A percentile compares a stretch with the other conserved stretches of the same genome.
These are phyloP conservation scores for Drosophila nigricruria DNA, from an alignment of 2,888 invertebrate genomes.

Conservation along the genomic window DNA sequence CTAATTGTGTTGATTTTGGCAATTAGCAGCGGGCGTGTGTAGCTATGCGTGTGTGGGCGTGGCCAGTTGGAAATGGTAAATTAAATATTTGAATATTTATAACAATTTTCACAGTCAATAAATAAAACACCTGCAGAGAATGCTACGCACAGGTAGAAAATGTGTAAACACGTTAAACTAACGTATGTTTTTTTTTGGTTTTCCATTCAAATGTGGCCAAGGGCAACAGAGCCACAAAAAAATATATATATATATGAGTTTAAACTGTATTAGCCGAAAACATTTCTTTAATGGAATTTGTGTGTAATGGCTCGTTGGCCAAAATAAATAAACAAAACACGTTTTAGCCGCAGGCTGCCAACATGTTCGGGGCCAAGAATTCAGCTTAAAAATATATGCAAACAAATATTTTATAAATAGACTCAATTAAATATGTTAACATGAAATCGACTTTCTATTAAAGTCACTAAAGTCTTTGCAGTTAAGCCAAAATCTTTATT, in stretches of 20 bases:
- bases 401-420: neutral
- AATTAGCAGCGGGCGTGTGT: conserved; percentile 45
- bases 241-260: conserved; percentile 11
- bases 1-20: conserved; percentile 57
- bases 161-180: conserved; percentile 51
- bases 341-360: neutral
- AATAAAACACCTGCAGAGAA: conserved; percentile 41
- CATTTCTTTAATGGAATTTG: conserved; percentile 38
- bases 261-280: conserved; percentile 44
- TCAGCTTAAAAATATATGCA: neutral
- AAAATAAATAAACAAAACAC: conserved; percentile 27
- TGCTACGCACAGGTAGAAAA: conserved; percentile 40
- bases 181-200: conserved; percentile 55
- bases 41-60: conserved; percentile 23
- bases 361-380: neutral
- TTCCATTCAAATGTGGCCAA: conserved; percentile 36
- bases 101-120: conserved; percentile 62
- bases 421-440: conserved; percentile 1
- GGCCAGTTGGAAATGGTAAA: conserved; percentile 18
- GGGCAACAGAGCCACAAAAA: neutral
- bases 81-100: conserved; percentile 58
- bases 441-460: neutral
- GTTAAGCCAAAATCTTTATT: neutral
- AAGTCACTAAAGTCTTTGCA: neutral
- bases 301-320: conserved; percentile 33